Evolutionary conservation across 1,140 invertebrate species (phyloP), one percentile per base, ranked within the genome.

Genomic region (Pteromalus puparum): DNA sequence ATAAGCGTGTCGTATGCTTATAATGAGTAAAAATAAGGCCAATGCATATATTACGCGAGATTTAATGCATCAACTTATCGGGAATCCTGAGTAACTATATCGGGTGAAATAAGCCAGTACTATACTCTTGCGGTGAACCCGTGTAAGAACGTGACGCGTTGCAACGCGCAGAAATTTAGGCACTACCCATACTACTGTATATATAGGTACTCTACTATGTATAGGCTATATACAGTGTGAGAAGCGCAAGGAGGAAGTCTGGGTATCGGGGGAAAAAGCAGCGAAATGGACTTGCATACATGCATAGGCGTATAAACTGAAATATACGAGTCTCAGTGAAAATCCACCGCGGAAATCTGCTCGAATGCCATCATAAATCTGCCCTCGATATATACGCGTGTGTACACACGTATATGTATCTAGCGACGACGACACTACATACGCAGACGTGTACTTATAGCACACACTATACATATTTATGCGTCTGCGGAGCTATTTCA

Each of bases 281-380:
- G n/a, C 53, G 21, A 21, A 61, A 68, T 28, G 65, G 65, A 78
- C 13, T 28, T 21, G n/a, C 46, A 18, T 24, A 48, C 42, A 13
- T 24, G 46, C 18, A 46, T 34, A 30, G 28, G 21, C 28, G 26
- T n/a, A 26, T 68, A 42, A 30, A 78, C 46, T 72, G 34, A 38
- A 73, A 83, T 83, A 83, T 78, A 83, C 10, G 42, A 77, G 2
- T 78, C 12, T 53, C n/a, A 53, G 42, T 68, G 74, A 78, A 83
- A 83, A 83, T 83, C 53, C 65, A 53, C 61, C 15, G 65, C 42
- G 26, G 65, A 77, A 72, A 83, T 78, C 65, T 61, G 26, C 65
- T 83, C 82, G 42, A 61, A 73, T 61, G 28, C 38, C 75, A 5
- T 61, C 75, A 38, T 83, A 83, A 78, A 83, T 83, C 75, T 61